Evolutionary conservation across 2,113 vertebrate species (phyloP), one percentile per base, ranked within the genome.

Genomic region (Diphyllodes magnificus): DNA sequence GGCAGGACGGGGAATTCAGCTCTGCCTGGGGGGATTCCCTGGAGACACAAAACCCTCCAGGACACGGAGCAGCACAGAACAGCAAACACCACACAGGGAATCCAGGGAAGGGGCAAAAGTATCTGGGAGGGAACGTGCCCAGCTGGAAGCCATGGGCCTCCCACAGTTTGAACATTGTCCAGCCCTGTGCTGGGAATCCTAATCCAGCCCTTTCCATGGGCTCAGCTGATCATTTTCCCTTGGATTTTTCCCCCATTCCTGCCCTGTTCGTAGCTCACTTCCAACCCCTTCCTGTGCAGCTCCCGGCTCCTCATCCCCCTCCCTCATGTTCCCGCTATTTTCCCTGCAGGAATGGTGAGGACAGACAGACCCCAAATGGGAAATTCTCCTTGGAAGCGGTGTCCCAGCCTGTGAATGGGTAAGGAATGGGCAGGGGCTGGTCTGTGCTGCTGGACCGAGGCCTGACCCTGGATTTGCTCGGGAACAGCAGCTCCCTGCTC

Each of bases 301-400:
- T 39, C 50, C 69, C 39, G 22, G 44, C 63, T 64, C 76, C 5
- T 49, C 59, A 3, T 6, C 65, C 45, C 73, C 35, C 28, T 30
- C 2, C 40, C 68, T 94, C 5, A 78, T 0, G 0, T 12, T 60
- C 54, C 57, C 31, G 45, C 50, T 75, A 13, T 40, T 93, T 68
- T 73, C 5, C 54, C 79, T 95, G 77, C 86, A 96, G 92, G 51
- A 92, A 93, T 27, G 86, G 86, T 15, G 86, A 94, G 54, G 39
- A 18, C 51, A 77, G 72, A 5, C 42, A 59, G 35, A 27, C 49
- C 18, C 6, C 14, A 9, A 20, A 40, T 6, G 88, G 80, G 60
- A 53, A 82, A 20, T 35, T 68, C 51, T 75, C 86, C 10, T 13
- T 64, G 45, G 88, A 56, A 49, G 4, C 8, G 0, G 31, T 25